phyloP scores from a whole-genome alignment of 2,888 invertebrate genomes.

The Acrobasis repandana region DNA sequence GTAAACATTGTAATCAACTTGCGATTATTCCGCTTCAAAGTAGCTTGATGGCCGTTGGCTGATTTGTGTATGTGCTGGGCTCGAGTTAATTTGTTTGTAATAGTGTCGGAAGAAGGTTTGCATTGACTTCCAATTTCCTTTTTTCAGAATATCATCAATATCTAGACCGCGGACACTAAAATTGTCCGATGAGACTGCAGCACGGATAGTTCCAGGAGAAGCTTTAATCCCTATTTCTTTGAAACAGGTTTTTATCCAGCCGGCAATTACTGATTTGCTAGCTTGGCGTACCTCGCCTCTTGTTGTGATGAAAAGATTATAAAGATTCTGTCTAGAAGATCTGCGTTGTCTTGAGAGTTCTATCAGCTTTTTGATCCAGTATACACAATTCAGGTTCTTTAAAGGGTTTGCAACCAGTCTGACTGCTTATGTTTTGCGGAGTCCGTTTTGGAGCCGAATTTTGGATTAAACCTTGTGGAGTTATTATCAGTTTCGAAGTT shows the following conservation, averaged over 20 bases:
- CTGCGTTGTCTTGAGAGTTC: neutral
- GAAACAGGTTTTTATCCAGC: slow-evolving; percentile 1
- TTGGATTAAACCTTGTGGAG: neutral
- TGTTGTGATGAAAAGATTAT: neutral
- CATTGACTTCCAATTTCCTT: neutral
- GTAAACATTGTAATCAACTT: no score
- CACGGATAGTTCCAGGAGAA: neutral
- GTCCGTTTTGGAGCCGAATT: neutral
- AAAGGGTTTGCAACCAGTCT: neutral
- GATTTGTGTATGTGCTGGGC: no score
- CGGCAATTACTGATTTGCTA: neutral
- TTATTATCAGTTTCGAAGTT: neutral
- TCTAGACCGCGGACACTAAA: neutral
- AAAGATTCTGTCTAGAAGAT: neutral
- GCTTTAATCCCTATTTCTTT: neutral
- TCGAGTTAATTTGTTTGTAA: neutral
- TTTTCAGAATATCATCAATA: neutral
- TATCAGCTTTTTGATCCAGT: neutral
- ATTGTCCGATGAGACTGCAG: neutral
- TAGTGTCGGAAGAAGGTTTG: neutral
- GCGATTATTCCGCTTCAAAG: no score
- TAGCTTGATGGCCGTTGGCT: no score
- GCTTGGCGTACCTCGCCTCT: neutral
- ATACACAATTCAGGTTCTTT: neutral
- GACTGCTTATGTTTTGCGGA: neutral